Conservation (phyloP, 2,113 vertebrate species). For the Proterorhinus semilunaris region DNA sequence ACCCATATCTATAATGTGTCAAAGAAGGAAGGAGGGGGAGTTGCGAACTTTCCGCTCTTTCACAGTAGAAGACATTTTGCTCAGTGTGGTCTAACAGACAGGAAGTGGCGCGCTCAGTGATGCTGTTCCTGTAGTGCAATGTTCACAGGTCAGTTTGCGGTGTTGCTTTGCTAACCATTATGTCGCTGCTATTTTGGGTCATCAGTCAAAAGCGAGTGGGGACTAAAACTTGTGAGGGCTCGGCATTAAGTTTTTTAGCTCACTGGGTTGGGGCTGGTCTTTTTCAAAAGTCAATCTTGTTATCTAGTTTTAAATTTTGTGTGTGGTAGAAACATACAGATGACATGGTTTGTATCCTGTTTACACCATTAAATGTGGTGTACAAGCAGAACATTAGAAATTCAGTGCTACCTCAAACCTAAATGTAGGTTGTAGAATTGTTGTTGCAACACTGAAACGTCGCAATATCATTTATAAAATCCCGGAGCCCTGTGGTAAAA, state of each 20-base stretch:
- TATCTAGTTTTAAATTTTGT: no score
- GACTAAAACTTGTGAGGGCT: not conserved
- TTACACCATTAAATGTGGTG: no score
- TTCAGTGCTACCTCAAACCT: no score
- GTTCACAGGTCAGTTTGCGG: conserved; percentile 79
- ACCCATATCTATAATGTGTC: conserved; percentile 33
- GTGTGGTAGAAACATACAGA: no score
- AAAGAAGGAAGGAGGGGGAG: conserved; percentile 62
- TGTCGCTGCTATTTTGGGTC: conserved; percentile 33
- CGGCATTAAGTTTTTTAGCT: not conserved
- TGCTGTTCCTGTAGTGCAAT: conserved; percentile 76
- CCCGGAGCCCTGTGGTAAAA: conserved; percentile 12
- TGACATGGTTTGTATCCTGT: no score
- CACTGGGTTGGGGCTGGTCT: no score
- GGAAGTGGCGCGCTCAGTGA: conserved; percentile 78
- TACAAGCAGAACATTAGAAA: no score
- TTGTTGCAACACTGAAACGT: conserved; percentile 36
- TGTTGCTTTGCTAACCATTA: conserved; percentile 26
- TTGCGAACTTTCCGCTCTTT: conserved; percentile 74
- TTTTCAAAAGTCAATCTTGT: no score
- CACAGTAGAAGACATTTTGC: conserved; percentile 70
- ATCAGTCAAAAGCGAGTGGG: conserved; percentile 16
- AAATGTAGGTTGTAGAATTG: conserved; percentile 32
- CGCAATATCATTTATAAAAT: not conserved
- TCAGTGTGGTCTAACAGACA: conserved; percentile 84